Percentiles rank a stretch among this genome's conserved stretches.
Conservation (phyloP, 1,140 invertebrate genomes). For the Colletes latitarsis region DNA sequence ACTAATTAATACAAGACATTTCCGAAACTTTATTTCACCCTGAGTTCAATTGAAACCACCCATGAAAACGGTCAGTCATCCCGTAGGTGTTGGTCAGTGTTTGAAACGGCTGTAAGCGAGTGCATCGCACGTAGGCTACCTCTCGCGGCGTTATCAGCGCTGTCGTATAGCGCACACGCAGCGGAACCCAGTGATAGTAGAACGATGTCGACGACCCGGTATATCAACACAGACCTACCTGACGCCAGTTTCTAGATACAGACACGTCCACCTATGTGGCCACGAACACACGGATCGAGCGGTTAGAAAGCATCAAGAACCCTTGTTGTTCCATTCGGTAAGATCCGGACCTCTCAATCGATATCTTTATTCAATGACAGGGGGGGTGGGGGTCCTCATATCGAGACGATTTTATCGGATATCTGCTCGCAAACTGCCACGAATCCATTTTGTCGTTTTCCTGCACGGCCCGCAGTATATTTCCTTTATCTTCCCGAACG, state of each 20-base stretch:
- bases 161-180: constrained; percentile 44
- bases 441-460: neutral
- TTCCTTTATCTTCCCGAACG: neutral
- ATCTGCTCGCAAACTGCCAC: constrained; percentile 1
- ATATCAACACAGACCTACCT: constrained; percentile 56
- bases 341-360: constrained; percentile 11
- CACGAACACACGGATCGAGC: neutral
- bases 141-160: constrained; percentile 52
- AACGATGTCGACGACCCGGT: constrained; percentile 53
- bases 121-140: constrained; percentile 51
- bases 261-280: neutral
- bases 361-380: constrained; percentile 18
- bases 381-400: neutral
- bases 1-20: no score
- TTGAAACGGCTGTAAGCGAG: constrained; percentile 27
- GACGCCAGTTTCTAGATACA: constrained; percentile 52
- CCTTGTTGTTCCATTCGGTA: constrained; percentile 3
- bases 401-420: constrained; percentile 9
- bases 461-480: neutral
- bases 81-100: neutral
- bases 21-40: no score
- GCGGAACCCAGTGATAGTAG: constrained; percentile 51
- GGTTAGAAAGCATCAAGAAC: neutral
- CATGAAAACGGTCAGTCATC: no score
- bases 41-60: no score